Evolutionary conservation across 2,113 vertebrate genomes (phyloP).

Genomic region (Ammodytes marinus): DNA sequence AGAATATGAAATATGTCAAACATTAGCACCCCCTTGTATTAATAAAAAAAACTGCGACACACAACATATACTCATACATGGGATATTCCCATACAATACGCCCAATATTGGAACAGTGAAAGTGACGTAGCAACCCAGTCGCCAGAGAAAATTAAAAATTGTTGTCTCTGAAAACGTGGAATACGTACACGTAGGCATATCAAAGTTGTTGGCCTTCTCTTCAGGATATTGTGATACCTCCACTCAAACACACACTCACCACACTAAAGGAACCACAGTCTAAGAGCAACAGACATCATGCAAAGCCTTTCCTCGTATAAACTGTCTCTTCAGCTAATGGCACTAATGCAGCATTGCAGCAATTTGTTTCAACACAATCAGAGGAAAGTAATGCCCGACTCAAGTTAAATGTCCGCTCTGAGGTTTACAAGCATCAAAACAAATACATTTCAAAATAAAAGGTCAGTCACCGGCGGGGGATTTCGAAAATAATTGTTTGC

Average conservation of each 20-base stretch:
- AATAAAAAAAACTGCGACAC: background rate
- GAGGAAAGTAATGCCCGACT: background rate
- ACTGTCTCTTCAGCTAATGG: background rate
- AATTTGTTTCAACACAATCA: conserved; percentile 18
- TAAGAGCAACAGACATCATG: background rate
- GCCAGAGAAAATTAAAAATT: too few species aligned
- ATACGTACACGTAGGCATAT: too few species aligned
- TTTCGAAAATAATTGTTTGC: conserved; percentile 3
- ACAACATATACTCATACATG: background rate
- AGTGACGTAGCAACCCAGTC: too few species aligned
- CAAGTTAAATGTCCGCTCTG: conserved; percentile 22
- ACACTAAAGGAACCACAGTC: background rate
- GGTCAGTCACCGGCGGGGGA: background rate
- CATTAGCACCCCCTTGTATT: background rate
- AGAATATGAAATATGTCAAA: background rate
- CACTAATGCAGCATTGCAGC: conserved; percentile 10
- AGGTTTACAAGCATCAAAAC: conserved; percentile 15
- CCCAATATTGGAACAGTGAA: too few species aligned
- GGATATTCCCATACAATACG: background rate
- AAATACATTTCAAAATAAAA: conserved; percentile 14
- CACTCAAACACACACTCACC: background rate
- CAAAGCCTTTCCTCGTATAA: background rate
- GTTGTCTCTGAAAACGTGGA: too few species aligned
- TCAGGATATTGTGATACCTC: background rate
- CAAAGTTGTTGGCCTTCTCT: too few species aligned